Percentiles rank a stretch among this genome's conserved stretches.
These are phyloP conservation scores for Pristionchus japonicus DNA, from an alignment of 2,888 invertebrate species.

Conservation along the genomic window DNA sequence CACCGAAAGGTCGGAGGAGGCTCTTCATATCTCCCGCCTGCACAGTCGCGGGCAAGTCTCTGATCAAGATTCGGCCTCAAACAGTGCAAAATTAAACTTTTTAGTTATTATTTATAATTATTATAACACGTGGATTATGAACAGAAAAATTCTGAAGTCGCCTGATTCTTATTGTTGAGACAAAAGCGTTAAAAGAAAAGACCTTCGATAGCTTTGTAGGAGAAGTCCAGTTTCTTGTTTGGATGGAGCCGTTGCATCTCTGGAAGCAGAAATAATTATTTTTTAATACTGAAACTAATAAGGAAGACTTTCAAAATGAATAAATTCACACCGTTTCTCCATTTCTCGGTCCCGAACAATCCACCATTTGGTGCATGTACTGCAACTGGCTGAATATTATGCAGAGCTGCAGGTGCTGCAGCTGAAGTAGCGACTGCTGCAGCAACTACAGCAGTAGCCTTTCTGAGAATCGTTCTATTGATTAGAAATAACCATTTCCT, in stretches of 20 bases:
- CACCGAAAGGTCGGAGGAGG: neutral
- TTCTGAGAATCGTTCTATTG: neutral
- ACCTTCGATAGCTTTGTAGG: neutral
- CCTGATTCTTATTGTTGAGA: too few relatives aligned
- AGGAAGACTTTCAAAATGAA: too few relatives aligned
- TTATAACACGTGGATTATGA: too few relatives aligned
- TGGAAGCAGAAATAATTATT: neutral
- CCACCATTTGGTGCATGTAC: neutral
- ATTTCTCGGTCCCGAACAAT: neutral
- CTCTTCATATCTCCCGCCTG: neutral
- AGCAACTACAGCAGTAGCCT: neutral
- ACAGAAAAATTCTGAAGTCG: too few relatives aligned
- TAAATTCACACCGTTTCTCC: neutral
- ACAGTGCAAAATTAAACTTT: too few relatives aligned
- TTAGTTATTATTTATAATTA: too few relatives aligned
- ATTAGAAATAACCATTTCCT: neutral
- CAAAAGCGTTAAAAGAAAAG: too few relatives aligned
- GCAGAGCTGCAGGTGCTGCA: too few relatives aligned
- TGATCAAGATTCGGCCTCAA: neutral
- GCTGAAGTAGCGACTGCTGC: neutral
- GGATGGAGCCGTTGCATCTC: neutral
- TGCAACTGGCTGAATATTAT: too few relatives aligned
- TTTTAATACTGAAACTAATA: too few relatives aligned
- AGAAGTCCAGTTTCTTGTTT: neutral
- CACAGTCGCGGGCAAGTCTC: neutral